Evolutionary conservation across 2,797 vertebrate species (phyloP).

Genomic region (Echiichthys vipera): DNA sequence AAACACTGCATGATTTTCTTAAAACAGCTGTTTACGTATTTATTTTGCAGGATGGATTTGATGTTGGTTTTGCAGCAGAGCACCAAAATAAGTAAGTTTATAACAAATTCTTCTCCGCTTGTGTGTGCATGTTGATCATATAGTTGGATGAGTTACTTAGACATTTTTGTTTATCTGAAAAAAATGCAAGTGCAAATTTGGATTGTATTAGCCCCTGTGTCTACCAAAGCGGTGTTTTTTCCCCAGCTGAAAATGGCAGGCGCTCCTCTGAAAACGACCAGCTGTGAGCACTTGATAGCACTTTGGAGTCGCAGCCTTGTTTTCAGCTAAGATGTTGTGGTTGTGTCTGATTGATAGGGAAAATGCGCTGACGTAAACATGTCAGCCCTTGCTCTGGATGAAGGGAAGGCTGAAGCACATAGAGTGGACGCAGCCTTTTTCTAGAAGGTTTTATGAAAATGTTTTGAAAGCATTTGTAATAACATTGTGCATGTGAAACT

Average conservation of each 20-base stretch:
- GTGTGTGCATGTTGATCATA: neutral
- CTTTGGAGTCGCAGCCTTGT: too few species aligned
- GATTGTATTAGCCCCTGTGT: neutral
- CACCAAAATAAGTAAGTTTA: constrained; percentile 68
- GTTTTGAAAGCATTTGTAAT: too few species aligned
- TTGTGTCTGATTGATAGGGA: too few species aligned
- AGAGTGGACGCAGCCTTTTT: too few species aligned
- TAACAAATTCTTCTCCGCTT: neutral
- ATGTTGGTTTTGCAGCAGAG: constrained; percentile 31
- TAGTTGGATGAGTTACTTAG: neutral
- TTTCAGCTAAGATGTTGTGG: too few species aligned
- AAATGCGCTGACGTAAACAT: too few species aligned
- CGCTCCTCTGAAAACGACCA: too few species aligned
- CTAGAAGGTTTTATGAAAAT: neutral
- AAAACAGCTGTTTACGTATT: neutral
- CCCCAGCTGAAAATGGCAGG: too few species aligned
- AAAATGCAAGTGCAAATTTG: neutral
- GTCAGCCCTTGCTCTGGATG: too few species aligned
- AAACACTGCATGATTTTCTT: neutral
- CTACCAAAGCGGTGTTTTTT: too few species aligned
- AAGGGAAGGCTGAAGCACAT: too few species aligned
- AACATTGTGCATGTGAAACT: neutral
- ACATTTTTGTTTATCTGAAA: neutral
- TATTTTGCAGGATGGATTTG: constrained; percentile 66
- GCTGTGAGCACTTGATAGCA: too few species aligned